These are phyloP conservation scores for Neofelis nebulosa DNA, from an alignment of 2,113 vertebrate species.

Conservation along the genomic window DNA sequence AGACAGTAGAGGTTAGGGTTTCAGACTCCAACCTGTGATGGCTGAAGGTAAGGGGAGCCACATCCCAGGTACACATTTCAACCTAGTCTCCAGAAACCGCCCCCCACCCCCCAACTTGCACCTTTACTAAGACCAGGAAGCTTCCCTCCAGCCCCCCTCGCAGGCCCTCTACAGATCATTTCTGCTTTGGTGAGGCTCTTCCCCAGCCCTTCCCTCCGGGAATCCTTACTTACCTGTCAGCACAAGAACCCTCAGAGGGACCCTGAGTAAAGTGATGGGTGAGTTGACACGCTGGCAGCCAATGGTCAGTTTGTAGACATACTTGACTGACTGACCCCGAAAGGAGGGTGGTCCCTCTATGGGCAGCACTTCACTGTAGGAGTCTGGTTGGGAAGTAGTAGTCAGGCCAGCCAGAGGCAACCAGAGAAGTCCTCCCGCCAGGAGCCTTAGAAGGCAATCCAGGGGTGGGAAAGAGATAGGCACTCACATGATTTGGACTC, in stretches of 20 bases:
- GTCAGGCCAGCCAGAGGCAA: conserved; percentile 19
- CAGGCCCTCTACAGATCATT: neutral
- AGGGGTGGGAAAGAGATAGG: neutral
- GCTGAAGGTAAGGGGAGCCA: neutral
- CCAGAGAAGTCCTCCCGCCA: conserved; percentile 36
- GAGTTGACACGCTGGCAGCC: conserved; percentile 99
- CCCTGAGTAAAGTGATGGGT: conserved; percentile 96
- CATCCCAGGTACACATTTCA: neutral
- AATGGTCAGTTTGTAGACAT: conserved; percentile 98
- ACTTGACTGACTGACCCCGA: conserved; percentile 97
- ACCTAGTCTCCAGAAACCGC: neutral
- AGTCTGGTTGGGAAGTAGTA: conserved; percentile 85
- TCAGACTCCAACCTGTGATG: neutral
- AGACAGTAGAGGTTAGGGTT: neutral
- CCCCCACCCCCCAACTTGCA: neutral
- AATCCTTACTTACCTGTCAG: conserved; percentile 89
- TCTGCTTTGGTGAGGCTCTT: neutral
- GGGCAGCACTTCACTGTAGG: conserved; percentile 94
- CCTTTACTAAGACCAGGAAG: neutral
- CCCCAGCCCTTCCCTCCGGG: neutral
- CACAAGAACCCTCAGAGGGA: conserved; percentile 96
- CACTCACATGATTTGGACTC: conserved; percentile 94
- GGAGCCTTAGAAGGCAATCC: neutral
- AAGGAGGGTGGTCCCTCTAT: conserved; percentile 95
- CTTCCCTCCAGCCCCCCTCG: neutral